phyloP scores from a whole-genome alignment of 2,888 invertebrate genomes.

The Cataglyphis altisquamis region DNA sequence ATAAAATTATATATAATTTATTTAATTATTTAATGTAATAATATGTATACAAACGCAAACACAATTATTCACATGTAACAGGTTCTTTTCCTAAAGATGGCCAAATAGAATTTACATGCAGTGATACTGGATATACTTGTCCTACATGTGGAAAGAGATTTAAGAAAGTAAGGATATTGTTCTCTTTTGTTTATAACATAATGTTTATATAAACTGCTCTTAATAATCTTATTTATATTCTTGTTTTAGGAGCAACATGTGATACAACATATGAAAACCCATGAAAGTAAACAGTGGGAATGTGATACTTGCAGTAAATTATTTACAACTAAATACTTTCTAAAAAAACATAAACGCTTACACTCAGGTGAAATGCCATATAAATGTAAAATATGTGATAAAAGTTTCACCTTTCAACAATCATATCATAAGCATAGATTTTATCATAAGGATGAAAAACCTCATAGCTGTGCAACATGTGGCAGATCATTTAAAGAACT shows the following conservation, averaged over 20 bases:
- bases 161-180: constrained; percentile 81
- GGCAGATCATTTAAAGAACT: constrained; percentile 95
- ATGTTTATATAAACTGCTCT: neutral
- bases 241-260: constrained; percentile 85
- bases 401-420: constrained; percentile 96
- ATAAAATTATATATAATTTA: constrained; percentile 29
- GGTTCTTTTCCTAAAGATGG: constrained; percentile 75
- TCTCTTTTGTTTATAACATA: neutral
- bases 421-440: constrained; percentile 95
- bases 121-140: constrained; percentile 83
- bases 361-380: constrained; percentile 96
- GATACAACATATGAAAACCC: constrained; percentile 86
- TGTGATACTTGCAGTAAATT: constrained; percentile 94
- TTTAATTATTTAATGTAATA: neutral
- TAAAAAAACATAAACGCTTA: constrained; percentile 95
- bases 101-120: constrained; percentile 70
- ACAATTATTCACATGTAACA: constrained; percentile 48
- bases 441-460: constrained; percentile 95
- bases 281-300: constrained; percentile 93
- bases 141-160: constrained; percentile 86
- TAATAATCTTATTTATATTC: neutral
- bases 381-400: constrained; percentile 92
- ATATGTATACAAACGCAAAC: neutral
- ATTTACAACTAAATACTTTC: constrained; percentile 95
- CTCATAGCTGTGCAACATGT: constrained; percentile 91